Percentiles rank a stretch among this genome's conserved stretches.
Evolutionary conservation across 2,797 vertebrate species (phyloP).

Genomic region (Ispidina picta): DNA sequence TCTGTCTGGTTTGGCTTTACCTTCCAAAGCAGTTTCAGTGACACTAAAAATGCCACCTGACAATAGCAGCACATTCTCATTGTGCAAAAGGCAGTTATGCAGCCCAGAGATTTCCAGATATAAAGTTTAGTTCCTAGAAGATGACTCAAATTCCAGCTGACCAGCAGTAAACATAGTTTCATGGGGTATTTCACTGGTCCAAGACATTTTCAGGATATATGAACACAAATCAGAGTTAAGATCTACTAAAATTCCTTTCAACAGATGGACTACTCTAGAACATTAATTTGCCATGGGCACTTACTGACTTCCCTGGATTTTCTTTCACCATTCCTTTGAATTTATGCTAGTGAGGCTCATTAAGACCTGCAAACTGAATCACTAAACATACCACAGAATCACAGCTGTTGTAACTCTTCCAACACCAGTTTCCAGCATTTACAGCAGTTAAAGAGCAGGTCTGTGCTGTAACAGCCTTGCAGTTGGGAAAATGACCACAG

Average conservation of each 20-base stretch:
- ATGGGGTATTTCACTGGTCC: neutral
- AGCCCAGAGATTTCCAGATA: neutral
- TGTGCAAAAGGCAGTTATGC: neutral
- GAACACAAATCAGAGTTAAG: neutral
- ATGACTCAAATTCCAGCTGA: conserved; percentile 14
- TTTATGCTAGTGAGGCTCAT: neutral
- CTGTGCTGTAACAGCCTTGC: neutral
- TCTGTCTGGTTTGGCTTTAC: neutral
- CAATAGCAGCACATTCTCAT: neutral
- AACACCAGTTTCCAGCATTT: neutral
- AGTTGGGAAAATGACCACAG: neutral
- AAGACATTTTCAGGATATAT: neutral
- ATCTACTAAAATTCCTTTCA: conserved; percentile 10
- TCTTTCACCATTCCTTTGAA: neutral
- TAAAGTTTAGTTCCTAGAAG: neutral
- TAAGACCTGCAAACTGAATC: neutral
- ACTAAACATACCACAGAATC: neutral
- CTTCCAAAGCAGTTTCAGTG: neutral
- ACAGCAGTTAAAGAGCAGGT: neutral
- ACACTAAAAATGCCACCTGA: neutral
- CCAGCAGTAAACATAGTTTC: neutral
- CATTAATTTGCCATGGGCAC: neutral
- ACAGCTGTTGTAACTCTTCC: neutral
- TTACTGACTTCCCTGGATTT: neutral
- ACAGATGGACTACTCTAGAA: neutral